phyloP scores from a whole-genome alignment of 2,797 vertebrate genomes.

The Perodicticus potto region DNA sequence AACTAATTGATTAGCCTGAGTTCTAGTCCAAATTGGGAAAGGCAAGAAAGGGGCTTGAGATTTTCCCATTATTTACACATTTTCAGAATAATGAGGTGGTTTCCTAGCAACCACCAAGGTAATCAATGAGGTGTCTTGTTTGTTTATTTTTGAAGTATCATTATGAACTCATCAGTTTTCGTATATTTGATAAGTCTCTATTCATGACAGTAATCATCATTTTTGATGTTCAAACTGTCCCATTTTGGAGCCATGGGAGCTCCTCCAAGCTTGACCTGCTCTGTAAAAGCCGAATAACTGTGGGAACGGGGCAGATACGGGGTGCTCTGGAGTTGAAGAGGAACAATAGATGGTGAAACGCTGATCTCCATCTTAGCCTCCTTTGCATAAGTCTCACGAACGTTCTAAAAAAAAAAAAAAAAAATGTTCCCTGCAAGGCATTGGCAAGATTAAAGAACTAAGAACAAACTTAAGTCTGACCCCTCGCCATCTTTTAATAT shows the following conservation, averaged over 20 bases:
- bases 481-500: neutral
- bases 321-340: neutral
- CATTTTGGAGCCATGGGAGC: neutral
- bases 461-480: neutral
- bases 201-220: neutral
- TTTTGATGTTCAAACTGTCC: neutral
- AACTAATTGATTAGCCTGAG: neutral
- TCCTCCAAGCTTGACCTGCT: neutral
- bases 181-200: neutral
- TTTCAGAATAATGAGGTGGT: neutral
- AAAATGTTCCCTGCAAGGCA: neutral
- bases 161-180: neutral
- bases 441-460: slow-evolving; percentile 12
- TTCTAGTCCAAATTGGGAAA: slow-evolving; percentile 20
- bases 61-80: neutral
- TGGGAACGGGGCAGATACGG: neutral
- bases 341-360: neutral
- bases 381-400: neutral
- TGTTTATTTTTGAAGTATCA: neutral
- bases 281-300: neutral
- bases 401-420: neutral
- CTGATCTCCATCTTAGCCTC: neutral
- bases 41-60: neutral
- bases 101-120: neutral
- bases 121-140: neutral